Base-by-base conservation (phyloP, 2,888 invertebrate species). In the Troilus luridus region DNA sequence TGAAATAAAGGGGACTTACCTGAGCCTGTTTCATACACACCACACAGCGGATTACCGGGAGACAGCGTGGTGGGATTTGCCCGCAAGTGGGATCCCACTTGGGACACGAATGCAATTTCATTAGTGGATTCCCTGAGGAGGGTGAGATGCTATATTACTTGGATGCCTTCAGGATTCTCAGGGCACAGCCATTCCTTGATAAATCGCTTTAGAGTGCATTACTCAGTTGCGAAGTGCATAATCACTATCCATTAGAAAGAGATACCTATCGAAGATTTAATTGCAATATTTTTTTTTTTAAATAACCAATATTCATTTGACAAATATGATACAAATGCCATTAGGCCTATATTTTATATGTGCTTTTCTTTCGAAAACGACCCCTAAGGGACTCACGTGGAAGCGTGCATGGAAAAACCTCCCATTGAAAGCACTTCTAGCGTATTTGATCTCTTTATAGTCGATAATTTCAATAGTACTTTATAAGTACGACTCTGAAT, bases 71-170 rank as follows among this genome's bases (percentile, higher is more conserved):
- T 21, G 85, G 85, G 85, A 85, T 85, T 85, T 85, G 56, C 56
- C 85, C 56, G 10, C 56, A n/a, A 54, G 85, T 54, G 56, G 85
- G 56, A 85, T 85, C 85, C 85, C 85, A 58, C 56, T 85, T 54
- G 56, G 85, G 85, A 85, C 85, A 56, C 85, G 56, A 85, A 56
- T 56, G 56, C 85, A 85, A 85, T 85, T 85, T 85, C 85, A 85
- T 85, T 85, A 85, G 85, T 85, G 85, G 54, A 58, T 54, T 85
- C 85, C 85, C 85, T 6, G n/a, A 0, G 85, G 85, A 24, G 41
- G 19, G 11, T 27, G 56, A 56, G 54, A 56, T 85, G 56, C 56
- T 85, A 41, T 85, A 85, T 85, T 85, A 85, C 56, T 67, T 8
- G 41, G 72, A 77, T 85, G 85, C 56, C 85, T 85, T 11, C n/a